Conservation (phyloP, 2,113 vertebrate species). For the Microcebus lehilahytsara region DNA sequence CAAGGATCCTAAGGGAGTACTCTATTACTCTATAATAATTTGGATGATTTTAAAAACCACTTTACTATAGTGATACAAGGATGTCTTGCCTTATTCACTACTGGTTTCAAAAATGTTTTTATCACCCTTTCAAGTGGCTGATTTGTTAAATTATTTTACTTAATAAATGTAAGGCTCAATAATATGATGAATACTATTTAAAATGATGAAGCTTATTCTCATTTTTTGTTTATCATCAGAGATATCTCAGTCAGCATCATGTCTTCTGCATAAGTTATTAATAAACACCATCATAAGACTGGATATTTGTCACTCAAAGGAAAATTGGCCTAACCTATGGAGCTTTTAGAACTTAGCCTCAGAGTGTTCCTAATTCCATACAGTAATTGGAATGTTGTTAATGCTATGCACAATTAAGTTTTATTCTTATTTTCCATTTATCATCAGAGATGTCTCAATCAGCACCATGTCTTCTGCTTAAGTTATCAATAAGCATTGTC, state of each 20-base stretch:
- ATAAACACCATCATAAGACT: neutral
- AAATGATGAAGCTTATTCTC: neutral
- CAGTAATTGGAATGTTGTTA: too few species aligned
- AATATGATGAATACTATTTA: neutral
- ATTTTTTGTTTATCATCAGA: neutral
- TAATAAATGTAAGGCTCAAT: neutral
- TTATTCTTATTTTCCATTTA: constrained; percentile 23
- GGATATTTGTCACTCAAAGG: neutral
- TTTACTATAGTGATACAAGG: neutral
- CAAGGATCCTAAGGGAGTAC: neutral
- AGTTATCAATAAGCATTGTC: neutral
- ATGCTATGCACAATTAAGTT: neutral
- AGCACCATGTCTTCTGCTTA: neutral
- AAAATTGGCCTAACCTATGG: neutral
- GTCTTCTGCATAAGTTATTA: neutral
- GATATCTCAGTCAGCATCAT: neutral
- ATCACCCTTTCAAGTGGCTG: neutral
- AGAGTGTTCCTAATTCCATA: neutral
- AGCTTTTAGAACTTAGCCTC: neutral
- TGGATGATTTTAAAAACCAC: constrained; percentile 22
- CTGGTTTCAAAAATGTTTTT: neutral
- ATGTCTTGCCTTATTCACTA: neutral
- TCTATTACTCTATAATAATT: neutral
- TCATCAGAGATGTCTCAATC: neutral
- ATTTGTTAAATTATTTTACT: neutral